Conservation (phyloP, 2,113 vertebrate species). For the Aleadryas rufinucha region DNA sequence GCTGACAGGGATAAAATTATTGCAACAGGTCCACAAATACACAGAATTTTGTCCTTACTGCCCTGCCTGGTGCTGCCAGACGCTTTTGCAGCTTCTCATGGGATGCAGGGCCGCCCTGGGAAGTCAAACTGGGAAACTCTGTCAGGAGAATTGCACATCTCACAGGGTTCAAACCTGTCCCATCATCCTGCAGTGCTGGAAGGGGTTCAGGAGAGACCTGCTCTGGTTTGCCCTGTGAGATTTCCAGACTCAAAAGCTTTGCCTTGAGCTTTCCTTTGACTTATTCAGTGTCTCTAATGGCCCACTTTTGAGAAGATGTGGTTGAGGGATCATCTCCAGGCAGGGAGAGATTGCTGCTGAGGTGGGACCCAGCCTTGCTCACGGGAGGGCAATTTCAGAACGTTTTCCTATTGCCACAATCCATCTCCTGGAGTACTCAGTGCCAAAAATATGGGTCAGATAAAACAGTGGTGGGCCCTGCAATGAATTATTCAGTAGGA, state of each 20-base stretch:
- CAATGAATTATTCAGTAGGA: neutral
- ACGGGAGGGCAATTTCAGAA: fast-evolving
- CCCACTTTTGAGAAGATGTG: neutral
- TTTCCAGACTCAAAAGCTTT: neutral
- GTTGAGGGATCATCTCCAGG: neutral
- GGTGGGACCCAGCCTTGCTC: neutral
- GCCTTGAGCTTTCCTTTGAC: neutral
- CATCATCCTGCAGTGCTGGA: neutral
- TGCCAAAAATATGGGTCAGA: neutral
- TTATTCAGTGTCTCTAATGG: neutral
- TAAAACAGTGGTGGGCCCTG: neutral
- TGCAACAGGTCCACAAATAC: neutral
- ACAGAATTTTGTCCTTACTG: neutral
- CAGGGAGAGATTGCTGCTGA: neutral
- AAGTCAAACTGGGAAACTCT: neutral
- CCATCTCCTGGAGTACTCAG: neutral
- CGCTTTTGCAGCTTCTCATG: neutral
- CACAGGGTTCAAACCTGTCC: neutral
- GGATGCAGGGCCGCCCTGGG: neutral
- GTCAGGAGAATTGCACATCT: neutral
- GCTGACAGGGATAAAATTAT: neutral
- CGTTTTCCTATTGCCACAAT: too few relatives aligned
- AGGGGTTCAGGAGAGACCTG: neutral
- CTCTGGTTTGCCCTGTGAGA: fast-evolving
- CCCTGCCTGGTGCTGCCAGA: neutral